phyloP scores from a whole-genome alignment of 2,888 invertebrate genomes.

The Microchrysa polita region DNA sequence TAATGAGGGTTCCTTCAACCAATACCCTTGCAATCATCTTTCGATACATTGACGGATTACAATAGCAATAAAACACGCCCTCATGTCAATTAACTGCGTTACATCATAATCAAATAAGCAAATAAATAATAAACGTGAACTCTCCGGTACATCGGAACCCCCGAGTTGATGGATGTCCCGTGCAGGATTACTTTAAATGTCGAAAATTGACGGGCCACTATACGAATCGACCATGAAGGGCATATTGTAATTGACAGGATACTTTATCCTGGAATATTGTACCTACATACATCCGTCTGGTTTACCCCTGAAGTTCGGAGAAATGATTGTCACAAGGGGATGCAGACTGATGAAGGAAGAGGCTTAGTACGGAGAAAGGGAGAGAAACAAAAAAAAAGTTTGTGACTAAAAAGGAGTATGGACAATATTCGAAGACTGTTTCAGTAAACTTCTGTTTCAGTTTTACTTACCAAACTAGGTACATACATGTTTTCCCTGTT shows the following conservation, averaged over 20 bases:
- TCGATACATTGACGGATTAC: neutral
- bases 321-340: conserved; percentile 1
- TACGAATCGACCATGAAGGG: neutral
- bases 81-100: conserved; percentile 48
- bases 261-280: conserved; percentile 23
- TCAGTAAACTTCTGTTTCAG: no score
- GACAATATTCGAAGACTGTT: no score
- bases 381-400: no score
- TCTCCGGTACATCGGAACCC: no score
- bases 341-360: neutral
- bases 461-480: no score
- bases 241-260: conserved; percentile 38
- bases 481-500: no score
- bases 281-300: neutral
- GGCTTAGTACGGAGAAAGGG: neutral
- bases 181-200: conserved; percentile 33
- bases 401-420: no score
- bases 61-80: conserved; percentile 3
- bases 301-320: neutral
- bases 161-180: conserved; percentile 37
- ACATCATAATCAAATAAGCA: conserved; percentile 49
- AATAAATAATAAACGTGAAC: conserved; percentile 45
- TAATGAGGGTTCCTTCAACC: no score
- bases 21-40: no score
- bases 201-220: conserved; percentile 18